A percentile compares a stretch with the other conserved stretches of the same genome.
These are phyloP conservation scores for Serrognathus titanus DNA, from an alignment of 2,888 invertebrate genomes.

Conservation along the genomic window DNA sequence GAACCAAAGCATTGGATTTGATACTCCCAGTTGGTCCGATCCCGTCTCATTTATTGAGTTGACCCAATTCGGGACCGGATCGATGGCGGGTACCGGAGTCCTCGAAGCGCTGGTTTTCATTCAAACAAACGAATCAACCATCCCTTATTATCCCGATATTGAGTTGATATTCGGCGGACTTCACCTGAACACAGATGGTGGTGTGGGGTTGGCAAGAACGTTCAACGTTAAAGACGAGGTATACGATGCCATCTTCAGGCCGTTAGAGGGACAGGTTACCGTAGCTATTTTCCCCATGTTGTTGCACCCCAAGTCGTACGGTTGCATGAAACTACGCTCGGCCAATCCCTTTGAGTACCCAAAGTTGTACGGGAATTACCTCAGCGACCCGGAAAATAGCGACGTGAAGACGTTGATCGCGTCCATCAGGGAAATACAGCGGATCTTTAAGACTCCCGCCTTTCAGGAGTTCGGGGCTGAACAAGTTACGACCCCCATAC, in stretches of 20 bases:
- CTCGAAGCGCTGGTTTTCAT: constrained; percentile 47
- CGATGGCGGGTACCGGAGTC: constrained; percentile 48
- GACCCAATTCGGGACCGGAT: constrained; percentile 50
- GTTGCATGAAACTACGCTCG: constrained; percentile 53
- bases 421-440: constrained; percentile 48
- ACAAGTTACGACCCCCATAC: constrained; percentile 40
- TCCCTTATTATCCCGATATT: constrained; percentile 57
- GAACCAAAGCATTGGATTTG: constrained; percentile 39
- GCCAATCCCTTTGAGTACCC: constrained; percentile 58
- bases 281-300: constrained; percentile 37
- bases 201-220: constrained; percentile 32
- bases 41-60: constrained; percentile 46
- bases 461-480: constrained; percentile 45
- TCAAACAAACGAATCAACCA: constrained; percentile 37
- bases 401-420: constrained; percentile 46
- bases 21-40: neutral
- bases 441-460: constrained; percentile 45
- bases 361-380: constrained; percentile 60
- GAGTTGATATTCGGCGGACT: constrained; percentile 52
- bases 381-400: constrained; percentile 51
- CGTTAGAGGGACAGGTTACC: constrained; percentile 10
- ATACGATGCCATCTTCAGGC: constrained; percentile 13
- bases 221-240: constrained; percentile 44
- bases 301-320: constrained; percentile 52
- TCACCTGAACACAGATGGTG: constrained; percentile 36